A percentile compares a stretch with the other conserved stretches of the same genome.
These are phyloP conservation scores for Macrocentrus cingulum DNA, from an alignment of 1,140 invertebrate species.

Conservation along the genomic window DNA sequence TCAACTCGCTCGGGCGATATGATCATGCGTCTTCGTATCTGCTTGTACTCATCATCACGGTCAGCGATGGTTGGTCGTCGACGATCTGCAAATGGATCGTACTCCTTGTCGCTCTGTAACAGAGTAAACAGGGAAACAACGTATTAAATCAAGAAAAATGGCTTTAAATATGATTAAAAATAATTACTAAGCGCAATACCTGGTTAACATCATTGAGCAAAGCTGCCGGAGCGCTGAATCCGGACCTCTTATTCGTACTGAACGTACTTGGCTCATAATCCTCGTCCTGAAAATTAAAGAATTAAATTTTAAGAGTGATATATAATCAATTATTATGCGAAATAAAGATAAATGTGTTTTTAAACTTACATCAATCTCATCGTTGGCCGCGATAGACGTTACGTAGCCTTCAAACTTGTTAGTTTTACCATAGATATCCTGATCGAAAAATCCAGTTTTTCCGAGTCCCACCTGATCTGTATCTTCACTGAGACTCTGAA, in stretches of 20 bases:
- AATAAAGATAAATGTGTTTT: background rate
- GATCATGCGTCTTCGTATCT: constrained; percentile 82
- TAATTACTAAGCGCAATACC: no score
- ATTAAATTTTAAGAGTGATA: constrained; percentile 17
- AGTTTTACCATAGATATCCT: constrained; percentile 85
- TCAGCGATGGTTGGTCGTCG: constrained; percentile 89
- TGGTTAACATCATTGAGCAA: constrained; percentile 87
- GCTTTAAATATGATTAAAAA: no score
- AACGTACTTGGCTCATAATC: constrained; percentile 74
- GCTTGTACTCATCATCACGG: constrained; percentile 94
- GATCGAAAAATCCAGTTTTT: constrained; percentile 87
- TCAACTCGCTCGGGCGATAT: constrained; percentile 96
- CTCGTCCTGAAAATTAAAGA: constrained; percentile 71
- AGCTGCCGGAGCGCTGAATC: constrained; percentile 84
- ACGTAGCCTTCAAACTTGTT: constrained; percentile 92
- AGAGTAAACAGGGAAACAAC: constrained; percentile 4
- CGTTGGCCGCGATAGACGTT: constrained; percentile 92
- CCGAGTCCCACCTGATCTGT: constrained; percentile 81
- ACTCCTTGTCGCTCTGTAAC: constrained; percentile 83
- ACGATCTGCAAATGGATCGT: constrained; percentile 95
- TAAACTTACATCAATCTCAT: constrained; percentile 74
- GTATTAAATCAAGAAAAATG: no score
- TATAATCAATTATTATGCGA: no score
- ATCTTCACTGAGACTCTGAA: constrained; percentile 65
- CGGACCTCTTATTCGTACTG: constrained; percentile 69